Conservation (phyloP, 2,113 vertebrate species). For the Menidia beryllina region DNA sequence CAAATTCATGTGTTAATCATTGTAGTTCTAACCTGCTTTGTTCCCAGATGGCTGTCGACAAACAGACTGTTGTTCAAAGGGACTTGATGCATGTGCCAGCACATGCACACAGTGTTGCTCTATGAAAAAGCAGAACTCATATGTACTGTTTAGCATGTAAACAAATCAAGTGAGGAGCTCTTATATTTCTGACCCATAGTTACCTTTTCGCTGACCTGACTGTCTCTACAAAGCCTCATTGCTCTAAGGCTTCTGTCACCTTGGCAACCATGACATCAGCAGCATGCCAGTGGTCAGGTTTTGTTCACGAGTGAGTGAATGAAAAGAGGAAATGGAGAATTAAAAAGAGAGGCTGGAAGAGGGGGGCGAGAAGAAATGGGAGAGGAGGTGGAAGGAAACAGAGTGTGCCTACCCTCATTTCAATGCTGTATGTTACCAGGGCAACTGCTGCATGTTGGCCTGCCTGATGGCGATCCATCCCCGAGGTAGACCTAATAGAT, state of each 20-base stretch:
- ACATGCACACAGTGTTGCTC: background rate
- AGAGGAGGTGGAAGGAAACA: conserved; percentile 44
- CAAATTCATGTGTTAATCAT: background rate
- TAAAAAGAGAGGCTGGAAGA: conserved; percentile 46
- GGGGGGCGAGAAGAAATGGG: conserved; percentile 43
- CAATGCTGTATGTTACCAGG: conserved; percentile 70
- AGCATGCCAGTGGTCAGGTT: conserved; percentile 75
- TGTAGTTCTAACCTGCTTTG: background rate
- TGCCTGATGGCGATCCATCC: conserved; percentile 41
- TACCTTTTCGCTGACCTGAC: conserved; percentile 72
- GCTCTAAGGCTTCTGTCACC: conserved; percentile 74
- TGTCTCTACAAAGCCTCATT: conserved; percentile 44
- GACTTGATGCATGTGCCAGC: background rate
- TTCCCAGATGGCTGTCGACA: background rate
- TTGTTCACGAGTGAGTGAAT: conserved; percentile 64
- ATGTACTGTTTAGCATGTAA: conserved; percentile 7
- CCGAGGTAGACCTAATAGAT: conserved; percentile 31
- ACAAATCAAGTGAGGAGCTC: conserved; percentile 20
- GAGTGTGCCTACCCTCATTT: conserved; percentile 44
- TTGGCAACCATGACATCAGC: conserved; percentile 85
- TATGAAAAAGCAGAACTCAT: background rate
- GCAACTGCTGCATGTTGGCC: conserved; percentile 66
- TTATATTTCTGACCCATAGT: conserved; percentile 68
- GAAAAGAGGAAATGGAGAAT: conserved; percentile 66
- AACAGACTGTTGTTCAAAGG: conserved; percentile 1